Evolutionary conservation across 2,888 invertebrate species (phyloP).

Genomic region (Acronicta aceris): DNA sequence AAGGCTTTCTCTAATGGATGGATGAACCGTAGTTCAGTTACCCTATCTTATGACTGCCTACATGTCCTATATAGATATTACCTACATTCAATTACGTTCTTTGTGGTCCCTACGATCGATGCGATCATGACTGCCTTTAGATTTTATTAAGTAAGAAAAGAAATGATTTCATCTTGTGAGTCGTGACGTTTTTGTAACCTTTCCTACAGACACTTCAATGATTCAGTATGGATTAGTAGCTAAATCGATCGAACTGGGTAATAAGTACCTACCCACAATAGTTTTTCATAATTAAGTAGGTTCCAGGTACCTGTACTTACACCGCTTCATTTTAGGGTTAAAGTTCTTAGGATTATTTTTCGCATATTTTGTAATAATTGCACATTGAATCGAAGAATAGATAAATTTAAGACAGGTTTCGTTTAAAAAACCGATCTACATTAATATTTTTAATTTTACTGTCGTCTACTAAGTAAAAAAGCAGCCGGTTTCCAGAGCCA

Average conservation of each 20-base stretch:
- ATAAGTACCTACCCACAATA: not conserved
- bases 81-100: not conserved
- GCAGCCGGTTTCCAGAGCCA: conserved; percentile 53
- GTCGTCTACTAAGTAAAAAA: conserved; percentile 1
- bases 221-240: not conserved
- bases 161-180: not conserved
- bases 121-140: not conserved
- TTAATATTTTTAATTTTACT: not conserved
- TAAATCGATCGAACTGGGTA: no score
- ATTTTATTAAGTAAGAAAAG: not conserved
- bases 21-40: conserved; percentile 34
- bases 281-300: not conserved
- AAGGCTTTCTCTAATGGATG: conserved; percentile 16
- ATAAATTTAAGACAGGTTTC: not conserved
- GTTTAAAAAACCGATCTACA: not conserved
- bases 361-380: no score
- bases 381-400: no score
- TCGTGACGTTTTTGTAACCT: not conserved
- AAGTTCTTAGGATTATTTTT: no score
- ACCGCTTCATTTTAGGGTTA: no score
- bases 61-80: not conserved
- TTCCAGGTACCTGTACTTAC: no score
- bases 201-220: not conserved
- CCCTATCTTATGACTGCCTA: conserved; percentile 14
- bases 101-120: not conserved